Conservation (phyloP, 1,140 invertebrate genomes). For the Drosophila bocki region DNA sequence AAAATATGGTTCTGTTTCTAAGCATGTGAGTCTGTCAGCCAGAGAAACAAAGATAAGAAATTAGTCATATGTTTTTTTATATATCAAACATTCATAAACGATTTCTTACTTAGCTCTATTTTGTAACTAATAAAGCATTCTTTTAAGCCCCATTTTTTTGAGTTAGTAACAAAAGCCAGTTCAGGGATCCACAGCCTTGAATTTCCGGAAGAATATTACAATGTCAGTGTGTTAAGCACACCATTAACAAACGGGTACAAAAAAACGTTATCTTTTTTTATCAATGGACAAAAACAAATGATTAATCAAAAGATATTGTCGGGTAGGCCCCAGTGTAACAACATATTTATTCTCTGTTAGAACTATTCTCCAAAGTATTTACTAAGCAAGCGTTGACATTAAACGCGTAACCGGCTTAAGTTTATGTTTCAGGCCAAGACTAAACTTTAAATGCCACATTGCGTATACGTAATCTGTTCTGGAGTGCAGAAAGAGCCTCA, state of each 20-base stretch:
- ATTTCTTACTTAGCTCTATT: background rate
- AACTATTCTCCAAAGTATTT: background rate
- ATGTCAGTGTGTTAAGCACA: constrained; percentile 9
- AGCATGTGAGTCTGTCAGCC: background rate
- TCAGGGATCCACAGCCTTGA: constrained; percentile 2
- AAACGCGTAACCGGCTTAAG: background rate
- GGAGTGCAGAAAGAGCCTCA: constrained; percentile 37
- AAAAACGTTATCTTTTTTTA: constrained; percentile 16
- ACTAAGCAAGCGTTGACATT: background rate
- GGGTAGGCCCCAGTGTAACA: background rate
- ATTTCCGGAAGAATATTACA: background rate
- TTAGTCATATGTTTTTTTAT: background rate
- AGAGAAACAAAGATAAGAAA: background rate
- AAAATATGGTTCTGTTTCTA: background rate
- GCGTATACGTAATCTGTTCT: constrained; percentile 49
- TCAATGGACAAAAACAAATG: constrained; percentile 22
- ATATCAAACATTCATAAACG: background rate
- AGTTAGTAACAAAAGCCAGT: constrained; percentile 1
- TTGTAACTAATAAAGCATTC: background rate
- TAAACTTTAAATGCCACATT: constrained; percentile 26
- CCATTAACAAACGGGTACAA: constrained; percentile 1
- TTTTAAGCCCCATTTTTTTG: background rate
- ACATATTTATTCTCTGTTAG: background rate
- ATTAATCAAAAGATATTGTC: constrained; percentile 24
- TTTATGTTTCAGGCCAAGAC: constrained; percentile 5